Base-by-base conservation (phyloP, 2,888 invertebrate genomes). In the Hypercompe scribonia region DNA sequence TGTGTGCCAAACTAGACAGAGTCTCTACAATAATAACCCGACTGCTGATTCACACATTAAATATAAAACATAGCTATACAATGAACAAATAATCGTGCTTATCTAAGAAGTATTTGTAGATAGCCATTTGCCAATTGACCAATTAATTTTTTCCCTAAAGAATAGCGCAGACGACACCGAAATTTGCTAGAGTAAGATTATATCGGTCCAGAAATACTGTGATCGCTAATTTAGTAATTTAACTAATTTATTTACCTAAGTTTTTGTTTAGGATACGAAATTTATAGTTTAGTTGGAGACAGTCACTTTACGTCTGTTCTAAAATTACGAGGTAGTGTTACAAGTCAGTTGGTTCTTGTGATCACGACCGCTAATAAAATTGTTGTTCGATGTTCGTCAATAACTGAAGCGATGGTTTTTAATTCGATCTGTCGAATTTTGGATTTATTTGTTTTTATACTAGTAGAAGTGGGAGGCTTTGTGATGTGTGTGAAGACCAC, bases 291-390 rank as follows among this genome's bases (percentile, higher is more conserved):
- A 65, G 71, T 71, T 68, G 71, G 46, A 61, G 67, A 67, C 42
- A 65, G 58, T 3, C n/a, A n/a, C 42, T 74, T 31, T 21, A 18
- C 21, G 33, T 72, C 46, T 64, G 46, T 58, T 28, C 15, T 28
- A 3, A 31, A 69, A 72, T 67, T 68, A 70, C 70, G 67, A 74
- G 58, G 21, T 58, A 46, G 36, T 66, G 4, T 72, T 61, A 65
- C 70, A 75, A 68, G 70, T 67, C n/a, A 67, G 65, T 72, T 73
- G 42, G 28, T 54, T 72, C 64, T 64, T 65, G 18, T 54, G n/a
- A 63, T 72, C 70, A 70, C 54, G 72, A 72, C 68, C 36, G 39
- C n/a, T 39, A 72, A 68, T 68, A 72, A 72, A 73, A 73, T 28
- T 28, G n/a, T 54, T 58, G 28, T 64, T 46, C 24, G 15, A 65